phyloP scores from a whole-genome alignment of 2,113 vertebrate genomes.

The Eptesicus fuscus region DNA sequence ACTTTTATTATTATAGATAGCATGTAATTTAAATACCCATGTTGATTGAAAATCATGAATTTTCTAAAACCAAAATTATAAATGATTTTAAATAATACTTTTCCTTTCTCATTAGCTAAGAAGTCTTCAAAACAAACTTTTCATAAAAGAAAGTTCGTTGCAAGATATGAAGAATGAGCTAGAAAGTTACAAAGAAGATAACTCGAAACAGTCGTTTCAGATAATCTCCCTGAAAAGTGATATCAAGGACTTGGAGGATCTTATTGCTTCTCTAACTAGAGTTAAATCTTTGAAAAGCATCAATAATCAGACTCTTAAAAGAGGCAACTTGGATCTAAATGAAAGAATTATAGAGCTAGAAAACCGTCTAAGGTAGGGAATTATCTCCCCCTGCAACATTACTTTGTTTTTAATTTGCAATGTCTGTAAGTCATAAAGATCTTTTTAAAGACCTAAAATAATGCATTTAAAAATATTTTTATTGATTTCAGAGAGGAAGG shows the following conservation, averaged over 20 bases:
- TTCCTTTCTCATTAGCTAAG: constrained; percentile 60
- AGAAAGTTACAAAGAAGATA: constrained; percentile 67
- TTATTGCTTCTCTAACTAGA: constrained; percentile 55
- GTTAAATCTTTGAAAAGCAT: constrained; percentile 61
- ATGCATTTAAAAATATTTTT: not conserved
- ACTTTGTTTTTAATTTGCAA: constrained; percentile 47
- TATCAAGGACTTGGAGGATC: constrained; percentile 64
- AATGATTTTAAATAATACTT: constrained; percentile 8
- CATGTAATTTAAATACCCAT: not conserved
- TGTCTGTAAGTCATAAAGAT: constrained; percentile 46
- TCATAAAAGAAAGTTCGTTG: constrained; percentile 64
- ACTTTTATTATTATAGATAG: not conserved
- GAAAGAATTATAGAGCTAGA: constrained; percentile 66
- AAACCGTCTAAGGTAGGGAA: constrained; percentile 70
- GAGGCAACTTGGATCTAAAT: constrained; percentile 67
- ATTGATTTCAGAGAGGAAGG: too few relatives aligned
- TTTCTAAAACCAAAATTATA: constrained; percentile 26
- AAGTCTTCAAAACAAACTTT: constrained; percentile 71
- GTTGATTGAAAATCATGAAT: not conserved
- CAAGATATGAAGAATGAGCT: constrained; percentile 67
- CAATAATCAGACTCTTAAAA: constrained; percentile 60
- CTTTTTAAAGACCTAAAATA: constrained; percentile 23
- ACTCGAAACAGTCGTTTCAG: constrained; percentile 56
- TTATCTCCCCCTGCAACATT: not conserved
- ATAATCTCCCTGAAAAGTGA: constrained; percentile 68